Evolutionary conservation across 1,140 invertebrate species (phyloP).

Genomic region (Cepaea nemoralis): DNA sequence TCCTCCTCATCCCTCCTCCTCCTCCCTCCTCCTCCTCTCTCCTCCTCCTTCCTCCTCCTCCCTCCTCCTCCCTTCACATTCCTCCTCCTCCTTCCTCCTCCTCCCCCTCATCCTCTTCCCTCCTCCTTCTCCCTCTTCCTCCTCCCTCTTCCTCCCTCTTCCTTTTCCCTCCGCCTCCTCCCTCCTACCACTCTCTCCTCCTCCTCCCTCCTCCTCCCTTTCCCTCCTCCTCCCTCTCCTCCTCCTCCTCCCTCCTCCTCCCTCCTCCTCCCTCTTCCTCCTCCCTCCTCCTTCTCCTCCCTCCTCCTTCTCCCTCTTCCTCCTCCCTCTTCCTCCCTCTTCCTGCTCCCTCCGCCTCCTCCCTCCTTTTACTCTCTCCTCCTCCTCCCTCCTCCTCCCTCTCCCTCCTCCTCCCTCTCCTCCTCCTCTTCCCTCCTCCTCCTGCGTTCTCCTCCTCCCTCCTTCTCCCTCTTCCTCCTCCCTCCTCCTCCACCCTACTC

Average conservation of each 20-base stretch:
- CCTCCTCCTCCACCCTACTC: neutral
- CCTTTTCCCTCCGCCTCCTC: too few relatives aligned
- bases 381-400: neutral
- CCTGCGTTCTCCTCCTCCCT: neutral
- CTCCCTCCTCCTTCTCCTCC: neutral
- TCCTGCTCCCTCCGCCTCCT: too few relatives aligned
- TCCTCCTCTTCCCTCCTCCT: neutral
- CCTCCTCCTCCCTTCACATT: conserved; percentile 17
- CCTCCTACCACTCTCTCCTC: too few relatives aligned
- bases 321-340: too few relatives aligned
- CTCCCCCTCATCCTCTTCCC: neutral
- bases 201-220: neutral
- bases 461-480: neutral
- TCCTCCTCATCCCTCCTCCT: too few relatives aligned
- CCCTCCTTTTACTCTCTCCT: too few relatives aligned
- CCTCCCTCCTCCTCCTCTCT: neutral
- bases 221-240: neutral
- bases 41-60: neutral
- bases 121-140: neutral
- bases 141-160: conserved; percentile 8
- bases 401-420: neutral
- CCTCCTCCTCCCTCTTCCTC: neutral
- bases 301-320: neutral
- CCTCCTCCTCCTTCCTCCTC: conserved; percentile 4
- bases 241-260: neutral